A percentile compares a stretch with the other conserved stretches of the same genome.
phyloP scores from a whole-genome alignment of 2,888 invertebrate genomes.

The Drosophila meridiana region DNA sequence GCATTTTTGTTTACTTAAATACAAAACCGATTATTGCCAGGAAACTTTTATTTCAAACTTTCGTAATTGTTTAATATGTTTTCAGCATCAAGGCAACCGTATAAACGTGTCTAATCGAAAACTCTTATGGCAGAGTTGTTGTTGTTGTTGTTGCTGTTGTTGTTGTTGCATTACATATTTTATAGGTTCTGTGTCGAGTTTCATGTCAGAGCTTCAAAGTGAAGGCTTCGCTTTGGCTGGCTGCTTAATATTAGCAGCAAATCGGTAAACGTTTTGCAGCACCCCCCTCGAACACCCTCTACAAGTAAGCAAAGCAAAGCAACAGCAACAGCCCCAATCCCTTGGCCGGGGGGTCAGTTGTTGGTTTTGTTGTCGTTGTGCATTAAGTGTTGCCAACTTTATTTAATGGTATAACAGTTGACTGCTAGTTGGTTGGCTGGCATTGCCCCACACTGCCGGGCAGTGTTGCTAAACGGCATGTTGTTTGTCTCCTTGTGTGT shows the following conservation, averaged over 20 bases:
- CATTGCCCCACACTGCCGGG: constrained; percentile 42
- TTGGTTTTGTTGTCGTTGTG: constrained; percentile 73
- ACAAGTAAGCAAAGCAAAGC: constrained; percentile 35
- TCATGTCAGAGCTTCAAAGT: constrained; percentile 28
- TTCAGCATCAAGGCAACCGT: constrained; percentile 15
- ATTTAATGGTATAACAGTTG: constrained; percentile 83
- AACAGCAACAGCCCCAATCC: constrained; percentile 5
- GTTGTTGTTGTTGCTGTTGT: constrained; percentile 5
- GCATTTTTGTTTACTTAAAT: neutral
- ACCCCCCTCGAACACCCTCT: constrained; percentile 16
- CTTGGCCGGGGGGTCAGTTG: constrained; percentile 29
- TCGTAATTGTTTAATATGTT: constrained; percentile 5
- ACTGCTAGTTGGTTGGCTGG: constrained; percentile 72
- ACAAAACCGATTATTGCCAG: neutral
- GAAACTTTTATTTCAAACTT: neutral
- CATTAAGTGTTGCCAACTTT: constrained; percentile 84
- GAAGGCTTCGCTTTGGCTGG: constrained; percentile 44
- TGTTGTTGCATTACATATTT: constrained; percentile 53
- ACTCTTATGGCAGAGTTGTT: constrained; percentile 1
- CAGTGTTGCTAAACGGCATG: constrained; percentile 67
- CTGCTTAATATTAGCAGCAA: constrained; percentile 76
- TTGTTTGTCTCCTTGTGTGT: constrained; percentile 23
- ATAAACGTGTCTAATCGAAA: constrained; percentile 22
- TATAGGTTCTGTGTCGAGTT: constrained; percentile 54
- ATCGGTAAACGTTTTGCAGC: constrained; percentile 67